These are phyloP conservation scores for Decapterus maruadsi DNA, from an alignment of 2,797 vertebrate genomes.

Conservation along the genomic window DNA sequence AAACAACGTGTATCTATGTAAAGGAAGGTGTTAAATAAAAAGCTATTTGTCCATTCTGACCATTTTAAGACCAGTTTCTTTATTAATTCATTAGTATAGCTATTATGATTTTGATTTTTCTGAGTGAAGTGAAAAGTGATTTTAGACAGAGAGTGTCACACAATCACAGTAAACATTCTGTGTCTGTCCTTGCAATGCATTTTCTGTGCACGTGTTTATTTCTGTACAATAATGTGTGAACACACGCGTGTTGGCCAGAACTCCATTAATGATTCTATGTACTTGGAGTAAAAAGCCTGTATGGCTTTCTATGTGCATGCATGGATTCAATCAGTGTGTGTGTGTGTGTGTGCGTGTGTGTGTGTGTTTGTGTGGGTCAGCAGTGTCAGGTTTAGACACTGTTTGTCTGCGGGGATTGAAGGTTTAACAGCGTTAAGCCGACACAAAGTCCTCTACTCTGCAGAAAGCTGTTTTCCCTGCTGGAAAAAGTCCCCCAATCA, in stretches of 20 bases:
- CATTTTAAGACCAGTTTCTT: not conserved
- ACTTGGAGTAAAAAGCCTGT: slow-evolving; percentile 8
- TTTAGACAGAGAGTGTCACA: not conserved
- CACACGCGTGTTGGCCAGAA: not conserved
- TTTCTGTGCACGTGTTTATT: not conserved
- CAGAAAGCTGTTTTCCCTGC: slow-evolving; percentile 79
- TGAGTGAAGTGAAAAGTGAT: not conserved
- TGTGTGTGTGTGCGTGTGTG: slow-evolving; percentile 16
- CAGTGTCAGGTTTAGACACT: slow-evolving; percentile 80
- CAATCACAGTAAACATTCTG: not conserved
- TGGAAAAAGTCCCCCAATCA: slow-evolving; percentile 62
- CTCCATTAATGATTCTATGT: slow-evolving; percentile 5
- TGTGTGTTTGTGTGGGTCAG: slow-evolving; percentile 74
- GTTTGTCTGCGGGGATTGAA: slow-evolving; percentile 82
- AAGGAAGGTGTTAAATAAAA: not conserved
- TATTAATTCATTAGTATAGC: no score
- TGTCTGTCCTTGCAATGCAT: not conserved
- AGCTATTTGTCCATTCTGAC: not conserved
- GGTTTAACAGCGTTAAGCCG: slow-evolving; percentile 83
- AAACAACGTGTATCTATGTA: not conserved
- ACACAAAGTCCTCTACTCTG: slow-evolving; percentile 80
- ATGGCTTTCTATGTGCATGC: slow-evolving; percentile 28
- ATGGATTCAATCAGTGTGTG: slow-evolving; percentile 27
- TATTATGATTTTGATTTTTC: no score
- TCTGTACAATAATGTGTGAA: not conserved